A percentile compares a stretch with the other conserved stretches of the same genome.
Conservation (phyloP, 1,140 invertebrate genomes). For the Ceratoteleas bidentatus region DNA sequence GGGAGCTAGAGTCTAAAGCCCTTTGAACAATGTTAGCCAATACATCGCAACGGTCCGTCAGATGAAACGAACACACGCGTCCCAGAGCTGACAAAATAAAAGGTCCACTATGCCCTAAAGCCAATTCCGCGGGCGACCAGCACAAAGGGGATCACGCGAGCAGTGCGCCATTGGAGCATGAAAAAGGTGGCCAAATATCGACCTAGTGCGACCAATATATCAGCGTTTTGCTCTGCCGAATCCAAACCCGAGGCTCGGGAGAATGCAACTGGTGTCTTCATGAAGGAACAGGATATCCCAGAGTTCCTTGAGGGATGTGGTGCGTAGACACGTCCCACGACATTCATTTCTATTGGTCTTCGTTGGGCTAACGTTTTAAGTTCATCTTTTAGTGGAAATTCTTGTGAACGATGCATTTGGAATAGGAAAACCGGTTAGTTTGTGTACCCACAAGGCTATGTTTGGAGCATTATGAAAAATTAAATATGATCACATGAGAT, state of each 20-base stretch:
- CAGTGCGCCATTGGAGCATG: slow-evolving; percentile 69
- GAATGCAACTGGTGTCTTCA: slow-evolving; percentile 72
- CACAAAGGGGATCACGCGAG: slow-evolving; percentile 6
- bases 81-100: background rate
- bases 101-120: slow-evolving; percentile 29
- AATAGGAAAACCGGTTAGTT: too few species aligned
- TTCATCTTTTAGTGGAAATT: too few species aligned
- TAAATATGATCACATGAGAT: too few species aligned
- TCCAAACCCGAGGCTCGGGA: slow-evolving; percentile 68
- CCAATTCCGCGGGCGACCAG: slow-evolving; percentile 4
- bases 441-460: too few species aligned
- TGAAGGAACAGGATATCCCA: slow-evolving; percentile 80
- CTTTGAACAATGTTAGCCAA: slow-evolving; percentile 21
- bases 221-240: slow-evolving; percentile 74
- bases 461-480: too few species aligned
- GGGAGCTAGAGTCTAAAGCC: background rate
- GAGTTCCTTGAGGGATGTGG: slow-evolving; percentile 79
- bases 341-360: too few species aligned
- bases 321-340: slow-evolving; percentile 22
- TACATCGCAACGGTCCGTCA: slow-evolving; percentile 15
- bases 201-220: slow-evolving; percentile 76
- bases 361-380: too few species aligned
- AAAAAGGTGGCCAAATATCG: slow-evolving; percentile 76
- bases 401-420: too few species aligned
- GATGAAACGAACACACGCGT: slow-evolving; percentile 1